These are phyloP conservation scores for Sturmia bella DNA, from an alignment of 2,888 invertebrate species.

Conservation along the genomic window DNA sequence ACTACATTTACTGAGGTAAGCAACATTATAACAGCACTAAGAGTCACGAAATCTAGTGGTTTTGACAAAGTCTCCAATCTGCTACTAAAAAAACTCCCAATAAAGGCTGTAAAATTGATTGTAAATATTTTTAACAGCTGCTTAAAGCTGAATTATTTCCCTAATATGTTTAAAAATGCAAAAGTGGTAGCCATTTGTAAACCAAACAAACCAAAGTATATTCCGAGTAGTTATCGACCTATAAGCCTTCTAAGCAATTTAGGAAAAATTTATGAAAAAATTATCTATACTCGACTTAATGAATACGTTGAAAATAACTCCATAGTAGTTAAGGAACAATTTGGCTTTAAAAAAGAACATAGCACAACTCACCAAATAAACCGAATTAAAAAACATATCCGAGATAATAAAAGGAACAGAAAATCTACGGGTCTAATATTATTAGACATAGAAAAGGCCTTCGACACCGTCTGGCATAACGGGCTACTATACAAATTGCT, in stretches of 20 bases:
- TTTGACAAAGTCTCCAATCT: constrained; percentile 35
- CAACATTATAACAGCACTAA: no score
- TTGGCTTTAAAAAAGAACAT: no score
- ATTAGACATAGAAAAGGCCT: no score
- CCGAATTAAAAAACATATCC: no score
- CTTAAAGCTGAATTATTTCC: constrained; percentile 32
- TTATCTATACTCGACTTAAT: constrained; percentile 10
- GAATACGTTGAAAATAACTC: background rate
- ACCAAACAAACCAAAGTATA: constrained; percentile 40
- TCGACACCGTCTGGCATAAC: no score
- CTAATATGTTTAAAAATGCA: constrained; percentile 27
- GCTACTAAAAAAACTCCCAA: constrained; percentile 23
- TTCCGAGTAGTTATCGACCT: constrained; percentile 9
- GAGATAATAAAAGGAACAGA: no score
- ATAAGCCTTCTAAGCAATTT: constrained; percentile 28
- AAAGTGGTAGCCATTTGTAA: constrained; percentile 25
- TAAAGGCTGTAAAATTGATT: constrained; percentile 12
- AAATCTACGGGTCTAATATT: no score
- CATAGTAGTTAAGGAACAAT: no score
- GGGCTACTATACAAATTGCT: no score
- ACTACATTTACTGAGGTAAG: constrained; percentile 9
- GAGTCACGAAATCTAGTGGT: constrained; percentile 1
- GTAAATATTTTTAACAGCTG: constrained; percentile 25
- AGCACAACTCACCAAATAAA: no score
- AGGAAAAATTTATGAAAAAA: no score